Evolutionary conservation across 2,113 vertebrate species (phyloP).

Genomic region (Phrynosoma blainvillii): DNA sequence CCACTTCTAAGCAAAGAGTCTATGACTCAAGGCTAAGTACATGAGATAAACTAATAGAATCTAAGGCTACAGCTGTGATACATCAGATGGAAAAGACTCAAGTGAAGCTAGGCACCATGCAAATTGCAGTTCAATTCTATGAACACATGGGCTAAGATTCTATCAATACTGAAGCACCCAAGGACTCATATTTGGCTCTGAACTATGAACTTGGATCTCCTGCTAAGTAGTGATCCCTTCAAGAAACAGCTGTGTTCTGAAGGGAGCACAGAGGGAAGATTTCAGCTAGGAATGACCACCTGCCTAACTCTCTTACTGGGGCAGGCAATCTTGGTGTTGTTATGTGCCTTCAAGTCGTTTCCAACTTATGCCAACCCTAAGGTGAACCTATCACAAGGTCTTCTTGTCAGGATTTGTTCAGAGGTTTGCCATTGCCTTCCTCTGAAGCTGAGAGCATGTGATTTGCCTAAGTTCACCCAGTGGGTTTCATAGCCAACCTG

Average conservation of each 20-base stretch:
- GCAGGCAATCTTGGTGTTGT: not conserved
- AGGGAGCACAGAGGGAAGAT: not conserved
- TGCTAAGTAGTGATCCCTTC: not conserved
- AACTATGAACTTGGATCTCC: not conserved
- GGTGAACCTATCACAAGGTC: too few species aligned
- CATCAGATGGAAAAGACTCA: not conserved
- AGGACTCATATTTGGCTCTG: not conserved
- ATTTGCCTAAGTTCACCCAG: too few species aligned
- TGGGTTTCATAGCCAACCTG: too few species aligned
- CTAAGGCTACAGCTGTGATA: not conserved
- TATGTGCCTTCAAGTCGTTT: too few species aligned
- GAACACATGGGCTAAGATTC: not conserved
- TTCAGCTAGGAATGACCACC: not conserved
- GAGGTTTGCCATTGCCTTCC: too few species aligned
- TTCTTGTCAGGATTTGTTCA: too few species aligned
- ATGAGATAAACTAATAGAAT: not conserved
- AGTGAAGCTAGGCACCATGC: not conserved
- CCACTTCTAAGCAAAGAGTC: not conserved
- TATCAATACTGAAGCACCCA: not conserved
- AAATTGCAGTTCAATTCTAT: not conserved
- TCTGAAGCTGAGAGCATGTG: too few species aligned
- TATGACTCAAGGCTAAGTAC: not conserved
- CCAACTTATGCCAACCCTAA: too few species aligned
- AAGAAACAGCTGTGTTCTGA: not conserved
- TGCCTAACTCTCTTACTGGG: not conserved